Conservation (phyloP, 2,888 invertebrate species). For the Digitonthophagus gazella region DNA sequence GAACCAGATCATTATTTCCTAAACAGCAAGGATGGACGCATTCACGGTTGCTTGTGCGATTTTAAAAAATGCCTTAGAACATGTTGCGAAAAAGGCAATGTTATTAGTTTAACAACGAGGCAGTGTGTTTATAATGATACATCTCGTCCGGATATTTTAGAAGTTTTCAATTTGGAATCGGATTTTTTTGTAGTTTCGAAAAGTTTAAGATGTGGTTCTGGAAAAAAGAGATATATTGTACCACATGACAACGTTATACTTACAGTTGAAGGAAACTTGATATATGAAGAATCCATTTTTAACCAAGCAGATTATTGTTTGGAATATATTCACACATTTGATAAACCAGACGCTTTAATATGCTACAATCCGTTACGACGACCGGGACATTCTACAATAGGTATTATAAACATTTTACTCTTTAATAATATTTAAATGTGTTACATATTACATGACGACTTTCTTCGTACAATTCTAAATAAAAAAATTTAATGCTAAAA, state of each 20-base stretch:
- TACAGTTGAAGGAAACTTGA: slow-evolving; percentile 8
- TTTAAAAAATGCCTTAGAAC: slow-evolving; percentile 21
- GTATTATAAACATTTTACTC: too few species aligned
- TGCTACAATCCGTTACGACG: not conserved
- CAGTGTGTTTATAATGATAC: slow-evolving; percentile 7
- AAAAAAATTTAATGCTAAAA: too few species aligned
- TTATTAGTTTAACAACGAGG: slow-evolving; percentile 12
- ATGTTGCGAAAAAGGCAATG: slow-evolving; percentile 18
- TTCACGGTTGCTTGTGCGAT: slow-evolving; percentile 20
- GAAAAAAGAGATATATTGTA: not conserved
- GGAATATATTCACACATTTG: slow-evolving; percentile 11
- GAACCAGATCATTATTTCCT: not conserved
- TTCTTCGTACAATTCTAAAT: too few species aligned
- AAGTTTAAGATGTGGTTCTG: not conserved
- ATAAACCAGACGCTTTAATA: not conserved
- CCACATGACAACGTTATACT: slow-evolving; percentile 8
- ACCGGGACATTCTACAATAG: not conserved
- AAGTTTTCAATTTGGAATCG: not conserved
- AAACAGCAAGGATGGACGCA: not conserved
- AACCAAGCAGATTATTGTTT: slow-evolving; percentile 19
- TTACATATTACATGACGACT: too few species aligned
- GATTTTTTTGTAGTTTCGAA: not conserved
- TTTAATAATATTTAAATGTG: too few species aligned
- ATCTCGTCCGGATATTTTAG: slow-evolving; percentile 17
- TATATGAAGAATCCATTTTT: not conserved